Base-by-base conservation (phyloP, 2,797 vertebrate genomes). In the Gymnodraco acuticeps region DNA sequence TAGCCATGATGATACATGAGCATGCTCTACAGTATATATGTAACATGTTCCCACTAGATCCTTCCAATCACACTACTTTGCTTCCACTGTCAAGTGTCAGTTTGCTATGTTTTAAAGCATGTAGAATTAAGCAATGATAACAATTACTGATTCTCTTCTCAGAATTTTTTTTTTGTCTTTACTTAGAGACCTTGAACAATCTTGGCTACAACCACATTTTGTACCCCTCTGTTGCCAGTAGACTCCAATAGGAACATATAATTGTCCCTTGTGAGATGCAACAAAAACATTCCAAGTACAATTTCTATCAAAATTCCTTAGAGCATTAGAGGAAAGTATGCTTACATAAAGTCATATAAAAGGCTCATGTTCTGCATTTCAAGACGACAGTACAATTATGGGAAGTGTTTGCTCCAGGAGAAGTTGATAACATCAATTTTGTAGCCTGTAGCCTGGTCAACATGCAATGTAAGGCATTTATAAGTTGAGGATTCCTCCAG, bases 381-480 rank as follows among this genome's bases (percentile, higher is more conserved):
- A 17, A 54, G 55, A 33, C 15, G 15, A 47, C 61, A 14, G 69
- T n/a, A 15, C 27, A 63, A 41, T 63, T 51, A 59, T 13, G 12
- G 41, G 17, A 67, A 69, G 58, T 20, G 15, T 48, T 46, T 68
- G 27, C 56, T 80, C 67, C 54, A 63, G 53, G 17, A 73, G 58
- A 64, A 74, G 73, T 19, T 72, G 65, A 83, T 76, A 81, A 43
- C 62, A 76, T 82, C 58, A 50, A 6, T 61, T 56, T 55, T 33
- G 53, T 4, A 77, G 56, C 23, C 50, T 20, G 53, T 45, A 52
- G n/a, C n/a, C n/a, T n/a, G 33, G 60, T 66, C 47, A 77, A 42
- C 60, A 46, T 55, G 45, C 64, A 42, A 77, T 65, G 38, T 64
- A 43, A 70, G 41, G 72, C 52, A 55, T 5, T 62, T 59, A n/a